Evolutionary conservation across 2,888 invertebrate species (phyloP), one percentile per base, ranked within the genome.

Genomic region (Heliconius hortense): DNA sequence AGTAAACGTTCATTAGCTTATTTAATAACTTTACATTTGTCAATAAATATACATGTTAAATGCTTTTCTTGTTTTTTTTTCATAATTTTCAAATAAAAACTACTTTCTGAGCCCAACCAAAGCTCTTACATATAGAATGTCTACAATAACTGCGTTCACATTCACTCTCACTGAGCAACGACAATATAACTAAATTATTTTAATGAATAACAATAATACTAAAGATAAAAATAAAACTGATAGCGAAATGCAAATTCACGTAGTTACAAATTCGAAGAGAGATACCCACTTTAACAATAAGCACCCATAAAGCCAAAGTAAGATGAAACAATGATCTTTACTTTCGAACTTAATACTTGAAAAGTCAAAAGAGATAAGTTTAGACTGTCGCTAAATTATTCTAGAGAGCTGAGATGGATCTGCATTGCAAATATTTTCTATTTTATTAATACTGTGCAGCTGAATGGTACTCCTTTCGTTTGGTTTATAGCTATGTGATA

Each of bases 381-480:
- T 60, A 69, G 70, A 60, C 56, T 74, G 68, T 76, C 76, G 72
- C 82, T 81, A 82, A 85, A 88, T 87, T 88, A 87, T 89, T 86
- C 82, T 82, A 84, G 80, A 81, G 80, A 82, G 81, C 84, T 83
- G 84, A 83, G 82, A 80, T 80, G 79, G 82, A 91, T 92, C 86
- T 89, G 88, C 89, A 89, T 88, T 90, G 90, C 91, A 88, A 91
- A 92, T 90, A 86, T 84, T 85, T 84, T 84, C 87, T 86, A 89
- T 90, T 90, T 90, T 88, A 89, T 88, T 88, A 90, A 88, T 87
- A 89, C 88, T 87, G 84, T 89, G 87, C 91, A 90, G 86, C 88
- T 83, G 83, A 84, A 84, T 85, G 84, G 87, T 86, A 87, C 88
- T 88, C 85, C 86, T 88, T 88, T 84, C 82, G 78, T 84, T 83